Conservation (phyloP, 2,113 vertebrate species). For the Mola mola region DNA sequence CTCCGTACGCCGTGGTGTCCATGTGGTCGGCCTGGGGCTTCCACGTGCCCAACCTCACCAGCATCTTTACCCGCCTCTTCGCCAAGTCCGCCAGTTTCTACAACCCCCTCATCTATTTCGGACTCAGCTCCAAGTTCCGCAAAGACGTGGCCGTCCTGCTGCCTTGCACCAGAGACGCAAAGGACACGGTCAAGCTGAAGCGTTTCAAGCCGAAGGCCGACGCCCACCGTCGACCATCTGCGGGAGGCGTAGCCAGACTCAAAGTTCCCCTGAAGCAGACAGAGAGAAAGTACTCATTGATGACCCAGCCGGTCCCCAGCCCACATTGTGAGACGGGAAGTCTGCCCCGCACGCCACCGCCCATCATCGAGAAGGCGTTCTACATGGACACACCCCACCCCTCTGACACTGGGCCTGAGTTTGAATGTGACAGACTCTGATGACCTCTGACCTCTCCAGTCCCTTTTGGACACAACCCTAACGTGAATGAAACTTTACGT, state of each 20-base stretch:
- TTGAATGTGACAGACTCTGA: slow-evolving; percentile 83
- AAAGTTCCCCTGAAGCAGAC: slow-evolving; percentile 11
- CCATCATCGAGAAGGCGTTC: slow-evolving; percentile 68
- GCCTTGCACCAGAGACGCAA: slow-evolving; percentile 75
- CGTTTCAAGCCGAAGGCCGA: slow-evolving; percentile 80
- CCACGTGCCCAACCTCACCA: slow-evolving; percentile 80
- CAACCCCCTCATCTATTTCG: slow-evolving; percentile 89
- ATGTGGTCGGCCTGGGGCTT: slow-evolving; percentile 83
- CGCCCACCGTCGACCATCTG: not conserved
- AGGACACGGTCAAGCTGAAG: slow-evolving; percentile 79
- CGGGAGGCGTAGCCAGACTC: slow-evolving; percentile 23
- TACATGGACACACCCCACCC: slow-evolving; percentile 63
- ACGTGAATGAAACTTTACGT: too few relatives aligned
- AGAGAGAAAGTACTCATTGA: slow-evolving; percentile 46
- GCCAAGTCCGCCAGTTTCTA: slow-evolving; percentile 89
- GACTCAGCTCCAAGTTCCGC: slow-evolving; percentile 88
- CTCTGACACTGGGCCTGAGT: slow-evolving; percentile 70
- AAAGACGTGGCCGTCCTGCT: slow-evolving; percentile 79
- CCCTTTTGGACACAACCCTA: too few relatives aligned
- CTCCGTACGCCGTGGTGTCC: slow-evolving; percentile 85
- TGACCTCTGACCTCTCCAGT: too few relatives aligned
- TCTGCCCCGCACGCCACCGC: slow-evolving; percentile 67
- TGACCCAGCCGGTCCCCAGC: slow-evolving; percentile 43
- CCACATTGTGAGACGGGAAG: slow-evolving; percentile 69
- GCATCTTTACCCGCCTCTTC: slow-evolving; percentile 83